Percentiles rank a stretch among this genome's conserved stretches.
Evolutionary conservation across 2,888 invertebrate genomes (phyloP).

Genomic region (Zootermopsis nevadensis): DNA sequence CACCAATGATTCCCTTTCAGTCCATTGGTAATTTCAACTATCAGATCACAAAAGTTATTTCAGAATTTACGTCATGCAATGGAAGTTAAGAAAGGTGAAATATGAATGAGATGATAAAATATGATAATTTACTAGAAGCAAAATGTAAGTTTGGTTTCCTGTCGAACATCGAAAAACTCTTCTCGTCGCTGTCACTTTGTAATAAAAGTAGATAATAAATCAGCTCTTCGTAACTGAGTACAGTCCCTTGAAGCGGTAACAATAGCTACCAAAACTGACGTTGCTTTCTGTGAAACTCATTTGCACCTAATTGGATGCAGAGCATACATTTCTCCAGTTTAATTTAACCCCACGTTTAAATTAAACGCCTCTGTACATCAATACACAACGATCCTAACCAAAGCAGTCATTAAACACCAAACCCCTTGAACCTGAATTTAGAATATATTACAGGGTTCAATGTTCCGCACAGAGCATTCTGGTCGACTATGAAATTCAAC

Average conservation of each 20-base stretch:
- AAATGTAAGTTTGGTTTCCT: too few relatives aligned
- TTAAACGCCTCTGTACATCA: slow-evolving; percentile 8
- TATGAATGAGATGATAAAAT: too few relatives aligned
- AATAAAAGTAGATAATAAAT: not conserved
- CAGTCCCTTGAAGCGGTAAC: not conserved
- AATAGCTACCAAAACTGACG: not conserved
- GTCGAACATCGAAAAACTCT: too few relatives aligned
- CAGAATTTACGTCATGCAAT: too few relatives aligned
- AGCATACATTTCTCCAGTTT: not conserved
- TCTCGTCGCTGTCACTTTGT: too few relatives aligned
- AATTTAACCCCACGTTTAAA: slow-evolving; percentile 8
- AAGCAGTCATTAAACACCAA: not conserved
- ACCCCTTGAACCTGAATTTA: slow-evolving; percentile 6
- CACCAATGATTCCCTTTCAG: too few relatives aligned
- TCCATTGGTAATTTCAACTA: too few relatives aligned
- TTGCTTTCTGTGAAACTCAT: slow-evolving; percentile 4
- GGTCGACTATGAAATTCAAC: not conserved
- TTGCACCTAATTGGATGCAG: slow-evolving; percentile 16
- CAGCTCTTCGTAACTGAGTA: not conserved
- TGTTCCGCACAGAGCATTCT: not conserved
- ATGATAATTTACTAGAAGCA: too few relatives aligned
- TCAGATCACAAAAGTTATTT: too few relatives aligned
- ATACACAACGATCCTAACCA: not conserved
- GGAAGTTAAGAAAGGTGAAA: too few relatives aligned
- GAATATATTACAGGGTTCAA: not conserved